A percentile compares a stretch with the other conserved stretches of the same genome.
Evolutionary conservation across 2,888 invertebrate species (phyloP).

Genomic region (Ornithoptera priamus): DNA sequence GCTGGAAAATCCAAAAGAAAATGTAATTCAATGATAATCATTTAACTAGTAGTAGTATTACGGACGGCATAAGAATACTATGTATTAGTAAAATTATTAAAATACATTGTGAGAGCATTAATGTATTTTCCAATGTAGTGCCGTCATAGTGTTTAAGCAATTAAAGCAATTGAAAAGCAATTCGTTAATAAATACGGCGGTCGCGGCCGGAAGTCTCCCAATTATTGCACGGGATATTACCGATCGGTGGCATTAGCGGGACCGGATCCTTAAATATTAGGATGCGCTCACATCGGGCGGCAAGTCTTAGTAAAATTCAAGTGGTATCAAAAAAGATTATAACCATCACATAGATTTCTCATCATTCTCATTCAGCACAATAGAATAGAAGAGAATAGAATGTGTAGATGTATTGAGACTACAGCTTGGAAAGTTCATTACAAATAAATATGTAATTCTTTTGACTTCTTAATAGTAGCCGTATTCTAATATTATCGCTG

Average conservation of each 20-base stretch:
- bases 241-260: constrained; percentile 42
- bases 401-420: too few relatives aligned
- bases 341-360: too few relatives aligned
- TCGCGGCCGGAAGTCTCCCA: constrained; percentile 54
- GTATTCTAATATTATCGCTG: neutral
- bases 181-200: constrained; percentile 60
- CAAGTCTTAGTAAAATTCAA: constrained; percentile 28
- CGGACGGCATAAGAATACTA: too few relatives aligned
- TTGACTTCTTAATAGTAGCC: too few relatives aligned
- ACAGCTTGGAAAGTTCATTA: too few relatives aligned
- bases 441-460: too few relatives aligned
- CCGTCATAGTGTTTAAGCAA: constrained; percentile 25
- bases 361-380: too few relatives aligned
- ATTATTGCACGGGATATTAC: constrained; percentile 57
- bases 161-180: constrained; percentile 53
- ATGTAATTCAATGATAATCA: too few relatives aligned
- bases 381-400: too few relatives aligned
- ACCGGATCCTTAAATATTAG: constrained; percentile 39
- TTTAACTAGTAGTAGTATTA: too few relatives aligned
- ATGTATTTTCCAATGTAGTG: neutral
- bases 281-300: constrained; percentile 40
- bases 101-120: neutral
- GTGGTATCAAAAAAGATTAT: neutral
- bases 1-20: too few relatives aligned
- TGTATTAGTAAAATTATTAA: neutral